These are phyloP conservation scores for Drosophila funebris DNA, from an alignment of 1,140 invertebrate species.

Conservation along the genomic window DNA sequence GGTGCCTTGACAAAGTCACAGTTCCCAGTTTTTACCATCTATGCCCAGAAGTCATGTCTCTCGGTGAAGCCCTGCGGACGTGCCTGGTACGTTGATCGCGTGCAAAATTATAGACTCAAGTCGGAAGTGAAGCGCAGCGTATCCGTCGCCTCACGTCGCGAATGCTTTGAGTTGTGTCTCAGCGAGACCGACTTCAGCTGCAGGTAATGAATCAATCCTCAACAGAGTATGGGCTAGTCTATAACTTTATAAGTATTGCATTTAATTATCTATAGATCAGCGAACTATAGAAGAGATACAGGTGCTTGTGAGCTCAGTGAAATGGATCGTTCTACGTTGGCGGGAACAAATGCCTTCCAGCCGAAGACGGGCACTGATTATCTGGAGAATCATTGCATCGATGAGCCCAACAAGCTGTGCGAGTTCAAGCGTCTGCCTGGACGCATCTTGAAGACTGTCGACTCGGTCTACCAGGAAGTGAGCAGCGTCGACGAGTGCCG, in stretches of 20 bases:
- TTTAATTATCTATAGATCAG: constrained; percentile 88
- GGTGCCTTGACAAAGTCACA: constrained; percentile 94
- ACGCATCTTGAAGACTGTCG: constrained; percentile 95
- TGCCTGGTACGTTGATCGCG: constrained; percentile 96
- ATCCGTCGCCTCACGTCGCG: constrained; percentile 90
- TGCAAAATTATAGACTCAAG: constrained; percentile 92
- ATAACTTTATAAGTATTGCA: too few species aligned
- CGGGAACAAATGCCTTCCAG: constrained; percentile 90
- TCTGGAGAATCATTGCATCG: constrained; percentile 95
- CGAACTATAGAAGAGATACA: constrained; percentile 93
- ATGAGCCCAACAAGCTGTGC: constrained; percentile 95
- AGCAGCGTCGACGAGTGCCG: constrained; percentile 93
- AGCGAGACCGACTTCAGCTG: constrained; percentile 94
- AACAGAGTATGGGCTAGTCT: too few species aligned
- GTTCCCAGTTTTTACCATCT: constrained; percentile 98
- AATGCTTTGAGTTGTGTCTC: constrained; percentile 94
- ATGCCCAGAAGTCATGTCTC: constrained; percentile 96
- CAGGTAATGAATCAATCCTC: constrained; percentile 88
- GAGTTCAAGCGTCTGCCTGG: constrained; percentile 95
- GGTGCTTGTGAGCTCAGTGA: constrained; percentile 94
- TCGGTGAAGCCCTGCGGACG: constrained; percentile 93
- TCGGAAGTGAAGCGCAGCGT: constrained; percentile 89
- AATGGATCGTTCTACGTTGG: constrained; percentile 94
- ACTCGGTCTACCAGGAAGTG: constrained; percentile 96
- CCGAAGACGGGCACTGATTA: constrained; percentile 90